Conservation (phyloP, 2,797 vertebrate genomes). For the Poeciliopsis turneri region DNA sequence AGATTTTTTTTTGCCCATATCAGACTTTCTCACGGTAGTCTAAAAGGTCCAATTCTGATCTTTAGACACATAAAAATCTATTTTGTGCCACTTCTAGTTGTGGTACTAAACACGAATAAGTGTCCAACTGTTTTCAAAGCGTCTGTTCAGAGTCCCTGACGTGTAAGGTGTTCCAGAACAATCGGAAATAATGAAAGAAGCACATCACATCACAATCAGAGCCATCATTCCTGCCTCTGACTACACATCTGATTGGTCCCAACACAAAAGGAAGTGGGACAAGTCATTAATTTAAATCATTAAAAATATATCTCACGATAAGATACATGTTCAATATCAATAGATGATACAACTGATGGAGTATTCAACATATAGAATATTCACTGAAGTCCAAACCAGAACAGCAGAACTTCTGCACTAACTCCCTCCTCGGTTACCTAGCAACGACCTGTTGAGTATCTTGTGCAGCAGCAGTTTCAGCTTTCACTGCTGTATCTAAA, state of each 20-base stretch:
- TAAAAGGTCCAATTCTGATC: not conserved
- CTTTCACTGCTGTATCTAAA: too few relatives aligned
- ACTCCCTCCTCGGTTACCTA: too few relatives aligned
- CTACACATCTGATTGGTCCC: not conserved
- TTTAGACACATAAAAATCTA: not conserved
- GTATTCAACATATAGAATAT: too few relatives aligned
- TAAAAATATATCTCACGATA: too few relatives aligned
- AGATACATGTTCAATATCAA: too few relatives aligned
- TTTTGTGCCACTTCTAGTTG: not conserved
- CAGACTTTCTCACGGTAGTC: not conserved
- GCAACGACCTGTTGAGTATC: too few relatives aligned
- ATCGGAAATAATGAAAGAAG: not conserved
- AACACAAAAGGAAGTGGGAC: not conserved
- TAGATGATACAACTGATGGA: too few relatives aligned
- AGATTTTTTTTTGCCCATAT: not conserved
- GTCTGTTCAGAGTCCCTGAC: not conserved
- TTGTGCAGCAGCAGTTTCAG: too few relatives aligned
- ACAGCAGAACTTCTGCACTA: too few relatives aligned
- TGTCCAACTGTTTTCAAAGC: not conserved
- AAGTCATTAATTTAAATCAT: too few relatives aligned
- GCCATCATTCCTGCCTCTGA: too few relatives aligned
- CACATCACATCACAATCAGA: not conserved
- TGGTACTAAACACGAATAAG: not conserved
- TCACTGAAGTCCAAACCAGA: too few relatives aligned
- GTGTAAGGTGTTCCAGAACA: not conserved